phyloP scores from a whole-genome alignment of 1,140 invertebrate genomes.

The Charaxes varanes region DNA sequence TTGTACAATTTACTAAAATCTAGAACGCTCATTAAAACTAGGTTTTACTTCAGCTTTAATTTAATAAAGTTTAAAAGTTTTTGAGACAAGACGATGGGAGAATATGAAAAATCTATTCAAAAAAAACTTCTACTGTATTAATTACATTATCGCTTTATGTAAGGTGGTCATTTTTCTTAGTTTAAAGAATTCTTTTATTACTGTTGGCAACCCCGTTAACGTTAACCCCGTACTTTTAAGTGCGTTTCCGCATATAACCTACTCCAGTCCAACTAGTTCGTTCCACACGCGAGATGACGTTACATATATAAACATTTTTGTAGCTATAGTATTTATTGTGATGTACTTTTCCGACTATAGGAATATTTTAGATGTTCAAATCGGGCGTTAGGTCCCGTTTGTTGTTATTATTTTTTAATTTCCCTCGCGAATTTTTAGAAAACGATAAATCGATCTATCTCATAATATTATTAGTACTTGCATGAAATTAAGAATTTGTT shows the following conservation, averaged over 20 bases:
- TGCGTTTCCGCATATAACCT: too few relatives aligned
- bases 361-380: constrained; percentile 36
- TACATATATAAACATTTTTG: constrained; percentile 9
- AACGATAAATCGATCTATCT: constrained; percentile 4
- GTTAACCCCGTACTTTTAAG: not conserved
- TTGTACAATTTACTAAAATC: too few relatives aligned
- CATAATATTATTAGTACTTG: constrained; percentile 4
- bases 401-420: constrained; percentile 28
- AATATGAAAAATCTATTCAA: too few relatives aligned
- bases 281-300: constrained; percentile 4
- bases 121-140: too few relatives aligned
- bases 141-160: too few relatives aligned
- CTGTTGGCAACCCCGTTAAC: not conserved
- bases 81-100: too few relatives aligned
- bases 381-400: constrained; percentile 29
- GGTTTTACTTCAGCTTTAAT: too few relatives aligned
- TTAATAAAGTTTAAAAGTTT: too few relatives aligned
- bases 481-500: constrained; percentile 27
- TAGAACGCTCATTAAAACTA: too few relatives aligned
- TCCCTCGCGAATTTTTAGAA: constrained; percentile 23
- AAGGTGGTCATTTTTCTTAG: too few relatives aligned
- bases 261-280: constrained; percentile 10
- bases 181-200: too few relatives aligned
- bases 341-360: constrained; percentile 44
- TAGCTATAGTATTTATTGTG: constrained; percentile 63